Base-by-base conservation (phyloP, 2,113 vertebrate species). In the Scalopus aquaticus region DNA sequence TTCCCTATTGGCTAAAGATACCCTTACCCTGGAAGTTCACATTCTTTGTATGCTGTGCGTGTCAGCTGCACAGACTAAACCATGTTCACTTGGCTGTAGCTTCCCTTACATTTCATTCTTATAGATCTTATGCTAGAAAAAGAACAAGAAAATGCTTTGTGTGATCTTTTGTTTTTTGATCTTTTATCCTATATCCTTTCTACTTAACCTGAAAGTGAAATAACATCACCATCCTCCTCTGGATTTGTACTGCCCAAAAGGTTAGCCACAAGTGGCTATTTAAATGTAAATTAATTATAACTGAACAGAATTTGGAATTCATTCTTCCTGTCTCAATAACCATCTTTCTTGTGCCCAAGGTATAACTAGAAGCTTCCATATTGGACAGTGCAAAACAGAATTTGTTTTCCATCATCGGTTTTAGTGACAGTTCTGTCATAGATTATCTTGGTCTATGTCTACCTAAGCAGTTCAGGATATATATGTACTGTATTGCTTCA, bases 51-150 rank as follows among this genome's bases (percentile, higher is more conserved):
- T 58, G n/a, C 15, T 81, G 0, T 56, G 24, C 19, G 12, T 77
- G 37, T 79, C 35, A 70, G 17, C 12, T 64, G n/a, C 69, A 85
- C 49, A 91, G 20, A 79, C 30, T n/a, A 79, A 94, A 28, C 11
- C 56, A 22, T 46, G 44, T 37, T n/a, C 15, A 42, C 9, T 70
- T 19, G 30, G 13, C 35, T 54, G 62, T 10, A 72, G 24, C 32
- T 90, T 76, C 32, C 39, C 9, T 80, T 60, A 60, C 72, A 83
- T 89, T 96, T 44, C 17, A 49, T 74, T 72, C 30, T 74, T 89
- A 81, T 22, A 65, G 26, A 60, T 30, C 26, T 65, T 88, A 64
- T 60, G n/a, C 44, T 60, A 82, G 15, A 39, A 65, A 81, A 91
- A 91, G 49, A 70, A 35, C 8, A 89, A 56, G 9, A 86, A 69